These are phyloP conservation scores for Dinocampus coccinellae DNA, from an alignment of 2,888 invertebrate genomes.

Conservation along the genomic window DNA sequence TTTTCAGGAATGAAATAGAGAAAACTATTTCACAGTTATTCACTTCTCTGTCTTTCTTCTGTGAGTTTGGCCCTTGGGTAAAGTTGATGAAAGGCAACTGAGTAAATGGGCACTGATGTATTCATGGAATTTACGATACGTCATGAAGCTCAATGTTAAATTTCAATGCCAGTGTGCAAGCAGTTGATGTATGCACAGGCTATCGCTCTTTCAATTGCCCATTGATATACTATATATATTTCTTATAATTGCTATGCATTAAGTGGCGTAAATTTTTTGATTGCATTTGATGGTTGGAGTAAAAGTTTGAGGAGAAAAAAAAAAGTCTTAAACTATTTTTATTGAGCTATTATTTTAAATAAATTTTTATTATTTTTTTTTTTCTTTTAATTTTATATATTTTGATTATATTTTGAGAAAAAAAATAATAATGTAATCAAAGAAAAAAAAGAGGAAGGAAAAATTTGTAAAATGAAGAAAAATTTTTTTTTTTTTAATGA, in stretches of 20 bases:
- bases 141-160: slow-evolving; percentile 34
- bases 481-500: background rate
- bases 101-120: slow-evolving; percentile 15
- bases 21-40: slow-evolving; percentile 18
- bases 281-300: no score
- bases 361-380: no score
- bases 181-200: background rate
- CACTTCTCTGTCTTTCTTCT: background rate
- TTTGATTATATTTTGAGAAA: no score
- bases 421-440: no score
- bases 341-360: no score
- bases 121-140: slow-evolving; percentile 21
- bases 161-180: background rate
- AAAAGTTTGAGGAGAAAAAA: background rate
- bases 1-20: slow-evolving; percentile 3
- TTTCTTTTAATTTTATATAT: no score
- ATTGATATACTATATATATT: slow-evolving; percentile 26
- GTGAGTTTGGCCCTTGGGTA: background rate
- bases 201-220: background rate
- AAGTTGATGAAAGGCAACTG: slow-evolving; percentile 16
- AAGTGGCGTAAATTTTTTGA: no score
- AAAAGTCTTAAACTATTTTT: no score
- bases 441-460: background rate
- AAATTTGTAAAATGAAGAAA: background rate
- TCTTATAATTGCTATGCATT: slow-evolving; percentile 6